Evolutionary conservation across 2,888 invertebrate genomes (phyloP).

Genomic region (Eupithecia exiguata): DNA sequence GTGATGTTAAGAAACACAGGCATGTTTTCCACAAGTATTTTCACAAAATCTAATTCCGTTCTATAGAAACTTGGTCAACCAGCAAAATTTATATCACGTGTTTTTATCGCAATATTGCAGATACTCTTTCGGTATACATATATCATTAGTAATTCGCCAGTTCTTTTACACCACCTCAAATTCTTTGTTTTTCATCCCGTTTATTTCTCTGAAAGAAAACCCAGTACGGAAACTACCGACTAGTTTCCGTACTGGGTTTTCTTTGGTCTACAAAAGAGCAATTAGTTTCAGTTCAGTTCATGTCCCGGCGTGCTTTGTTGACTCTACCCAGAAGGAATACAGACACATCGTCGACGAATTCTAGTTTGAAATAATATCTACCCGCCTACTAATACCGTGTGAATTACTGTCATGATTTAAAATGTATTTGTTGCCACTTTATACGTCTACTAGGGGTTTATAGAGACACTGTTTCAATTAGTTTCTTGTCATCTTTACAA

Average conservation of each 20-base stretch:
- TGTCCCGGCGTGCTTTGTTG: conserved; percentile 20
- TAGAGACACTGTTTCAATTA: background rate
- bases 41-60: background rate
- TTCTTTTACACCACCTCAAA: background rate
- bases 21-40: too few relatives aligned
- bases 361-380: background rate
- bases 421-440: background rate
- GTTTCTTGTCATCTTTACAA: background rate
- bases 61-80: background rate
- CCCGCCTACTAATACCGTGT: background rate
- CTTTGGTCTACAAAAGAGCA: conserved; percentile 18
- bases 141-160: background rate
- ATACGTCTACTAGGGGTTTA: background rate
- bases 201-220: background rate
- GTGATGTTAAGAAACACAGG: background rate
- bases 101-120: background rate
- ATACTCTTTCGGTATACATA: too few relatives aligned
- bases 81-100: background rate
- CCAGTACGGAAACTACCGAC: too few relatives aligned
- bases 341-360: background rate
- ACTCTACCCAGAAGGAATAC: background rate
- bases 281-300: conserved; percentile 35
- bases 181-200: background rate
- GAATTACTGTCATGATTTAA: background rate
- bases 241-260: too few relatives aligned